These are phyloP conservation scores for Plagodis pulveraria DNA, from an alignment of 2,888 invertebrate species.

Conservation along the genomic window DNA sequence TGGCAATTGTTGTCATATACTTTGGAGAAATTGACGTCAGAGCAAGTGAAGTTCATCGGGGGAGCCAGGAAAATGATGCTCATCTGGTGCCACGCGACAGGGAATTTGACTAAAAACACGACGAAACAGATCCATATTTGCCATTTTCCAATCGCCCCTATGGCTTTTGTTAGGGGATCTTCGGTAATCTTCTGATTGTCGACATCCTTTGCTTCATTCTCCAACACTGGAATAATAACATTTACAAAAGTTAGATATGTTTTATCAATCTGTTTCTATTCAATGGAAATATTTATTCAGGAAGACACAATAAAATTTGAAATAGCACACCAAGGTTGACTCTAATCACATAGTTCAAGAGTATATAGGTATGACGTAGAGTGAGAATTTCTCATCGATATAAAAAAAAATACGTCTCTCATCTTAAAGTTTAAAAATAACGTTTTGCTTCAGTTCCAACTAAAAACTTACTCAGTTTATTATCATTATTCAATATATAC, in stretches of 20 bases:
- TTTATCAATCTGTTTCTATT: too few species aligned
- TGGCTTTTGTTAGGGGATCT: conserved; percentile 88
- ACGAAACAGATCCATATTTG: conserved; percentile 89
- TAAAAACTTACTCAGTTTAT: conserved; percentile 38
- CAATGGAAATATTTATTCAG: not conserved
- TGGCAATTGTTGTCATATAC: conserved; percentile 79
- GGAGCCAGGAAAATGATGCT: conserved; percentile 92
- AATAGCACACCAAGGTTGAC: not conserved
- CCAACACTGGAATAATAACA: conserved; percentile 65
- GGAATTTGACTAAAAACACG: conserved; percentile 90
- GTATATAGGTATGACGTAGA: not conserved
- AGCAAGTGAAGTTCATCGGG: conserved; percentile 85
- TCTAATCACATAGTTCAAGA: not conserved
- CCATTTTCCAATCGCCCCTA: conserved; percentile 90
- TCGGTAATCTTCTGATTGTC: conserved; percentile 60
- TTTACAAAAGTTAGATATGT: too few species aligned
- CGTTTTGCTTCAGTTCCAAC: conserved; percentile 31
- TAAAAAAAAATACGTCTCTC: conserved; percentile 10
- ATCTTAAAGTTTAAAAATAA: conserved; percentile 21
- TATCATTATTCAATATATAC: conserved; percentile 36
- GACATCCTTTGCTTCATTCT: conserved; percentile 62
- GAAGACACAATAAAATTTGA: not conserved
- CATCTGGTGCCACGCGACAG: conserved; percentile 92
- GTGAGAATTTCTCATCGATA: conserved; percentile 6
- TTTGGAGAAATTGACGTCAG: conserved; percentile 46